Percentiles rank a stretch among this genome's conserved stretches.
Evolutionary conservation across 1,140 invertebrate species (phyloP).

Genomic region (Oreohelix idahoensis): DNA sequence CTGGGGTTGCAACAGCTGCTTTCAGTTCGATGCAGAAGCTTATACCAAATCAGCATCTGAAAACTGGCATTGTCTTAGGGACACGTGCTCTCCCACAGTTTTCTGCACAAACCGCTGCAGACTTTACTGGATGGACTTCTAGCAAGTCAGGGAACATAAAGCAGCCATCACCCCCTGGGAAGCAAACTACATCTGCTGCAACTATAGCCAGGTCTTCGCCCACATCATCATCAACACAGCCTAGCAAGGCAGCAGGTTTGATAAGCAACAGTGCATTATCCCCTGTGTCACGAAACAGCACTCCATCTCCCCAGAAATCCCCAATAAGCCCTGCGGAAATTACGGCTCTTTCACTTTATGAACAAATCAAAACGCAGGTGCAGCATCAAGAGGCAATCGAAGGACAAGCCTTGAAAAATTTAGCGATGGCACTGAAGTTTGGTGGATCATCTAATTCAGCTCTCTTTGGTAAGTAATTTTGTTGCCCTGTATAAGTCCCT

Average conservation of each 20-base stretch:
- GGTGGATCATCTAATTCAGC: neutral
- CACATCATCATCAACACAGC: neutral
- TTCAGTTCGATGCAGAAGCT: neutral
- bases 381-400: slow-evolving; percentile 32
- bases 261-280: neutral
- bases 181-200: neutral
- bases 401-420: slow-evolving; percentile 29
- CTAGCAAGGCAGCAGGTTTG: neutral
- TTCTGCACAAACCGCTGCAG: neutral
- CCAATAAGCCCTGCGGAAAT: slow-evolving; percentile 14
- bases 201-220: neutral
- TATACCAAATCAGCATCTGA: neutral
- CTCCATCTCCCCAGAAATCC: slow-evolving; percentile 12
- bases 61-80: neutral
- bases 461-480: slow-evolving; percentile 1
- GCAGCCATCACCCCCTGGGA: neutral
- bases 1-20: neutral
- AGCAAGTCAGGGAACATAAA: neutral
- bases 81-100: neutral
- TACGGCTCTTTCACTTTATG: slow-evolving; percentile 19
- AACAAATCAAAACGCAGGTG: slow-evolving; percentile 31
- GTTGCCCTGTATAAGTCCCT: neutral
- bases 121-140: slow-evolving; percentile 4
- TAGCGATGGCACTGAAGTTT: slow-evolving; percentile 14
- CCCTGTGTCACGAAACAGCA: neutral